A percentile compares a stretch with the other conserved stretches of the same genome.
Evolutionary conservation across 2,113 vertebrate species (phyloP).

Genomic region (Grus americana): DNA sequence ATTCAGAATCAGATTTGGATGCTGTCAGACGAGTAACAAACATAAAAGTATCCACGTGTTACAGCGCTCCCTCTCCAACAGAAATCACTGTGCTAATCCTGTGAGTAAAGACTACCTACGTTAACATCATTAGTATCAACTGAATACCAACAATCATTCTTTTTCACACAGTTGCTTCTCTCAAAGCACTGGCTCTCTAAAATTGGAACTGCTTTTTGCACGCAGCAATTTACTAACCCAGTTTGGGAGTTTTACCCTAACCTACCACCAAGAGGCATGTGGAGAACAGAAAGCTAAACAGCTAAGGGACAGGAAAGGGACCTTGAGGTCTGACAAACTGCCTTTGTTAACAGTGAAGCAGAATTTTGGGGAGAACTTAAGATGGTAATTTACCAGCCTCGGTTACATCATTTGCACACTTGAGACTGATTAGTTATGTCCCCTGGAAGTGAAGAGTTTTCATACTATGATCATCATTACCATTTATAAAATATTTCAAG

Average conservation of each 20-base stretch:
- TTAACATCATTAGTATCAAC: neutral
- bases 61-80: neutral
- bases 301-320: neutral
- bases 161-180: neutral
- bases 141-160: neutral
- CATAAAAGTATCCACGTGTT: neutral
- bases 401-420: neutral
- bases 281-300: neutral
- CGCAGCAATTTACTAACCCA: neutral
- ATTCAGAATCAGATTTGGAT: neutral
- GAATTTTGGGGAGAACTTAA: neutral
- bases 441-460: neutral
- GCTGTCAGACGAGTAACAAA: neutral
- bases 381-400: neutral
- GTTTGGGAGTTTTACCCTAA: neutral
- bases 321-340: neutral
- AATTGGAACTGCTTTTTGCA: neutral
- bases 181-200: neutral
- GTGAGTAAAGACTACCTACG: neutral
- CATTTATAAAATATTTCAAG: neutral
- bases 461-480: neutral
- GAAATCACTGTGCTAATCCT: neutral
- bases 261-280: neutral
- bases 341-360: neutral
- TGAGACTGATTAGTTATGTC: neutral